Base-by-base conservation (phyloP, 2,888 invertebrate species). In the Papilio elwesi region DNA sequence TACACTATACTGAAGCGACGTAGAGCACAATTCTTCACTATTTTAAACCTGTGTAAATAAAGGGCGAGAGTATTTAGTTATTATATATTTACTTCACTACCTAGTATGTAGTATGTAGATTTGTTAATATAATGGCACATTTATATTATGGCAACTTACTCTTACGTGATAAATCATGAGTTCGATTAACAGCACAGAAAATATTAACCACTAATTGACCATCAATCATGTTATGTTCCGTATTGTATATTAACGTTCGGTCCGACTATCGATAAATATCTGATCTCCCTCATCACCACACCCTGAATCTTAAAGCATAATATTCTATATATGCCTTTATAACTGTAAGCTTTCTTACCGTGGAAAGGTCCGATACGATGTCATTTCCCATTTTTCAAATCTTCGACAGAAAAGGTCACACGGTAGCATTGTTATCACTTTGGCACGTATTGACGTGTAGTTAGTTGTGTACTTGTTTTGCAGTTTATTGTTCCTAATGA, bases 191-290 rank as follows among this genome's bases (percentile, higher is more conserved):
- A 43, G 43, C 43, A 0, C 43, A 43, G 43, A 26, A 26, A 26
- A 26, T 26, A 26, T 26, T 26, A n/a, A n/a, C n/a, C n/a, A n/a
- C n/a, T n/a, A n/a, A 73, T 80, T 82, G 80, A 78, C 82, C 81
- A 82, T 85, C 87, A 87, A 91, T 91, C 90, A 91, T 84, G 85
- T 85, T 84, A 86, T n/a, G n/a, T 85, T 86, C 85, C 86, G 87
- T 88, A 90, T 92, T 91, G 89, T 89, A 90, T 90, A 43, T 15
- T 87, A 86, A 85, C 87, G 85, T 85, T 80, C 80, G 81, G 78
- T 87, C 87, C 87, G 87, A 88, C 88, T 88, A 85, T 88, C 89
- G 89, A 89, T 88, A 90, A 90, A 91, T 90, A 63, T 89, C 88
- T 90, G 90, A 90, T 90, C 89, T 85, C 85, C 82, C 88, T 90